Percentiles rank a stretch among this genome's conserved stretches.
Evolutionary conservation across 2,797 vertebrate genomes (phyloP).

Genomic region (Sus cebifrons): DNA sequence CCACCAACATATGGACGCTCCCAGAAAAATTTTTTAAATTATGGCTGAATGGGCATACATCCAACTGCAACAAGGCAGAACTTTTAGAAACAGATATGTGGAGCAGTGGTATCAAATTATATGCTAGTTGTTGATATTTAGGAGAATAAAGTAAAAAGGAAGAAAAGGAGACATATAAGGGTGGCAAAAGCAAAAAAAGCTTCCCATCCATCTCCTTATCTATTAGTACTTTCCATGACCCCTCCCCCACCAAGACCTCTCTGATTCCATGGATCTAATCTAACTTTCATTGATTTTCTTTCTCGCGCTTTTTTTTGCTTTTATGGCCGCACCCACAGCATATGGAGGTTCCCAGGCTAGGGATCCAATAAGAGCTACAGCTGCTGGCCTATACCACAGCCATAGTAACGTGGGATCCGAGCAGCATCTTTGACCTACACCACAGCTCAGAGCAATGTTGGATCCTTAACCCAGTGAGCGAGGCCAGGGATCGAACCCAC

Average conservation of each 20-base stretch:
- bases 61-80: neutral
- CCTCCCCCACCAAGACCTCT: neutral
- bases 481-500: too few species aligned
- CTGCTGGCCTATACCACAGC: too few species aligned
- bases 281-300: neutral
- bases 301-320: neutral
- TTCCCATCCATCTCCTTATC: neutral
- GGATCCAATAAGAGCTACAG: too few species aligned
- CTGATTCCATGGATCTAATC: neutral
- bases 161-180: neutral
- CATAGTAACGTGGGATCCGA: too few species aligned
- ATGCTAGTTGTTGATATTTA: neutral
- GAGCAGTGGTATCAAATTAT: neutral
- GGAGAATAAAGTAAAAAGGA: neutral
- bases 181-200: neutral
- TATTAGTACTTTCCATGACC: neutral
- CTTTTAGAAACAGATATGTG: neutral
- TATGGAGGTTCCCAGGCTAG: too few species aligned
- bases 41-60: too few species aligned
- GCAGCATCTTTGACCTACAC: too few species aligned
- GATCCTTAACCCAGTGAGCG: too few species aligned
- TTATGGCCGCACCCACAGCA: too few species aligned
- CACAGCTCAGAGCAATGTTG: too few species aligned
- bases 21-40: too few species aligned
- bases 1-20: too few species aligned